Percentiles rank a stretch among this genome's conserved stretches.
These are phyloP conservation scores for Melieria picta DNA, from an alignment of 2,888 invertebrate genomes.

Conservation along the genomic window DNA sequence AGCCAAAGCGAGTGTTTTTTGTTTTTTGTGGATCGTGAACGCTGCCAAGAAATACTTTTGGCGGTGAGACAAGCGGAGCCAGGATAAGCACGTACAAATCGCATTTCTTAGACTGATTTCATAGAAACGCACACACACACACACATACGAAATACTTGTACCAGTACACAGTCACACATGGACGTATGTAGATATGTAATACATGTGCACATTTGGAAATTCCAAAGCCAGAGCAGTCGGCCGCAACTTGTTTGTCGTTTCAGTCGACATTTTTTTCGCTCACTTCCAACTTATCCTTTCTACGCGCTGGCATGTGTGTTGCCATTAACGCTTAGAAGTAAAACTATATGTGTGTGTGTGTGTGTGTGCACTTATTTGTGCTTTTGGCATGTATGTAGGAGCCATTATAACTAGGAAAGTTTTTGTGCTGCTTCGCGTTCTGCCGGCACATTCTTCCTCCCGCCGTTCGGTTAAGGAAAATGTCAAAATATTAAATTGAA, in stretches of 20 bases:
- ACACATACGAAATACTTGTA: neutral
- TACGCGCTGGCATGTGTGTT: neutral
- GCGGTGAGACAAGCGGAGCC: slow-evolving; percentile 7
- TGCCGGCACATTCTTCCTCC: no score
- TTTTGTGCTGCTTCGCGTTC: neutral
- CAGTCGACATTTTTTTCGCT: neutral
- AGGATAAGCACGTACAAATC: slow-evolving; percentile 65
- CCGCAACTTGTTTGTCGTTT: no score
- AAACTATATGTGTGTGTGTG: neutral
- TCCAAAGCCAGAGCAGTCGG: no score
- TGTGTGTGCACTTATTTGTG: slow-evolving; percentile 7
- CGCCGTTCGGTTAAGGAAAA: neutral
- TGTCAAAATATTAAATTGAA: slow-evolving; percentile 13
- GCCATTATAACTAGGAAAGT: neutral
- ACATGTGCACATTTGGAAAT: no score
- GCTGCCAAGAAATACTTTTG: neutral
- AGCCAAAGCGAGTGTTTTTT: no score
- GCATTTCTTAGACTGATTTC: slow-evolving; percentile 48
- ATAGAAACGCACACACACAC: slow-evolving; percentile 4
- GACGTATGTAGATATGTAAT: neutral
- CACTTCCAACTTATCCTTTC: slow-evolving; percentile 12
- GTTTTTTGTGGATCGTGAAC: no score
- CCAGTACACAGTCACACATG: neutral
- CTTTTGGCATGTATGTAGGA: neutral
- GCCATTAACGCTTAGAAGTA: no score